A percentile compares a stretch with the other conserved stretches of the same genome.
Conservation (phyloP, 2,113 vertebrate genomes). For the Xenopus laevis region DNA sequence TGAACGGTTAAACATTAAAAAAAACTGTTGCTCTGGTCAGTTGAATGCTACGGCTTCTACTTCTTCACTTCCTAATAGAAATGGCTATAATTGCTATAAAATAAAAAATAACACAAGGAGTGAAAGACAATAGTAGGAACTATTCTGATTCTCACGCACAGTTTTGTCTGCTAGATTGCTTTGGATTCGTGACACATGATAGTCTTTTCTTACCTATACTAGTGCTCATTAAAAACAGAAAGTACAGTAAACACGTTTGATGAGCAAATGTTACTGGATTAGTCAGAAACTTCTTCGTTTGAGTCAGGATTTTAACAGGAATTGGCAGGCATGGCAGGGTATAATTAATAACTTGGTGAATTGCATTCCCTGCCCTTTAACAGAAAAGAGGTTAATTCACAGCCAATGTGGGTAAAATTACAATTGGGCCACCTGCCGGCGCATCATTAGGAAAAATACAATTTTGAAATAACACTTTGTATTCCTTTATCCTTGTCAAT, state of each 20-base stretch:
- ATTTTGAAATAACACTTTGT: background rate
- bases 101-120: too few relatives aligned
- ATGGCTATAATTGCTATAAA: too few relatives aligned
- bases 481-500: background rate
- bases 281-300: background rate
- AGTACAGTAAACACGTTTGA: too few relatives aligned
- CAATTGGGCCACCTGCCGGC: slow-evolving; percentile 3
- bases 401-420: slow-evolving; percentile 38
- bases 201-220: too few relatives aligned
- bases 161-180: too few relatives aligned
- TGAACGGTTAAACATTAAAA: too few relatives aligned
- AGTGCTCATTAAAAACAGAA: background rate
- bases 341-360: slow-evolving; percentile 4
- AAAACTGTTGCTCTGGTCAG: too few relatives aligned
- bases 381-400: slow-evolving; percentile 29
- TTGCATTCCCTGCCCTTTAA: background rate
- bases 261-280: background rate
- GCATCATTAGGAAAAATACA: background rate
- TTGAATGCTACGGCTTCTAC: too few relatives aligned
- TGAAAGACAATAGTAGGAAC: too few relatives aligned
- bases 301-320: background rate
- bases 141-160: too few relatives aligned
- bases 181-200: too few relatives aligned
- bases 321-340: background rate
- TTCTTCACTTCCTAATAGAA: too few relatives aligned